Evolutionary conservation across 2,888 invertebrate genomes (phyloP), one percentile per base, ranked within the genome.

Genomic region (Seira sanloemensis): DNA sequence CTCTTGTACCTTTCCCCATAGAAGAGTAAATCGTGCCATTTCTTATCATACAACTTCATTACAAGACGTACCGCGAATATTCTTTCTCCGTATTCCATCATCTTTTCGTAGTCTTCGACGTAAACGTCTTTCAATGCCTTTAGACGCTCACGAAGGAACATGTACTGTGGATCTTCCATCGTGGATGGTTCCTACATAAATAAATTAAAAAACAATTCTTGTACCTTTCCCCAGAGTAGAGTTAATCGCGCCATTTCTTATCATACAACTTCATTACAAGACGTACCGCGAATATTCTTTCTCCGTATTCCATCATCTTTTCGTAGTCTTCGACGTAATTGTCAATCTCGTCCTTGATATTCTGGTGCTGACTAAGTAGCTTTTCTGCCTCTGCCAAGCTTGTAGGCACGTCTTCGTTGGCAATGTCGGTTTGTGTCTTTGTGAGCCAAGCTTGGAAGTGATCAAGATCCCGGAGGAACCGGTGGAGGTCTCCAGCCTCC

Each of bases 391-490:
- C 99, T 5, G 97, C 95, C 90, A 98, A 92, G 86, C 96, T 96
- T 16, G 96, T 95, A 18, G 98, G 98, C 46, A 96, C 97, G 91
- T 98, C 98, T 92, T 98, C 98, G 1, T 97, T 97, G 68, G 98
- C 98, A 80, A 98, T 98, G 91, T 98, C 98, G n/a, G 98, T 98
- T 93, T 99, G 99, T 0, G 99, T 99, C 92, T 98, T 97, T 79
- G 98, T 97, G 89, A 99, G 94, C 99, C 99, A 99, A 0, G 97
- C 95, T 92, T 98, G 98, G 97, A 99, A 99, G 93, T 99, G 99
- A 92, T 99, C 99, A 90, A 99, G 94, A 91, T 99, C 99, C 87
- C 99, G 95, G 89, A 98, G 93, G 95, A 98, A 98, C 81, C 99
- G 94, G 91, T 99, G 99, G 89, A 99, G 93, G 91, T 99, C 99